Conservation (phyloP, 2,888 invertebrate genomes). For the Apamea monoglypha region DNA sequence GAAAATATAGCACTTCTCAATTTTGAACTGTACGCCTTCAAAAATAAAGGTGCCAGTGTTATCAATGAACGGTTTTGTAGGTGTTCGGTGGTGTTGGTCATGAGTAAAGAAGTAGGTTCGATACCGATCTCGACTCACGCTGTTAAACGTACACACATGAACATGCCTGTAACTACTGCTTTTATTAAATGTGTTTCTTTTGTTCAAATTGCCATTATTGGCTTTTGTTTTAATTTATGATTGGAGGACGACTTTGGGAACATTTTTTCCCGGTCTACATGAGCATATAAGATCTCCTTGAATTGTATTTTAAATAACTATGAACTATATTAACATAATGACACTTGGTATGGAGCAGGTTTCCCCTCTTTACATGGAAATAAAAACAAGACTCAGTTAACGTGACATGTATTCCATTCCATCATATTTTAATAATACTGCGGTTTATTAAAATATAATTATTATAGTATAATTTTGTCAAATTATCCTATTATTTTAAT, state of each 20-base stretch:
- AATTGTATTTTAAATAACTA: slow-evolving; percentile 49
- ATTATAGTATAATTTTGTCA: slow-evolving; percentile 30
- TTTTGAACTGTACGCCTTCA: slow-evolving; percentile 34
- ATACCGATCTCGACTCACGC: slow-evolving; percentile 80
- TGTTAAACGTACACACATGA: slow-evolving; percentile 78
- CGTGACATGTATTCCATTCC: slow-evolving; percentile 42
- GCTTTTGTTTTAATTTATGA: slow-evolving; percentile 63
- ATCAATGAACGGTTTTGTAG: slow-evolving; percentile 13
- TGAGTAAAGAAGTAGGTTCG: slow-evolving; percentile 76
- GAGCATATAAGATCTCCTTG: slow-evolving; percentile 18
- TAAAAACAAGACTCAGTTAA: slow-evolving; percentile 26
- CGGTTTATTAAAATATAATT: slow-evolving; percentile 50
- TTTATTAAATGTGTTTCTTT: slow-evolving; percentile 72
- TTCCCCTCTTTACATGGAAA: slow-evolving; percentile 39
- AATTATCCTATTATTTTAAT: slow-evolving; percentile 52
- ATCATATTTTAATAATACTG: slow-evolving; percentile 41
- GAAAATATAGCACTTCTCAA: slow-evolving; percentile 19
- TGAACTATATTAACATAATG: slow-evolving; percentile 44
- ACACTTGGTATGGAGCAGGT: slow-evolving; percentile 36
- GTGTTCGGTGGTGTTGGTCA: slow-evolving; percentile 62
- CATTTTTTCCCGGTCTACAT: slow-evolving; percentile 28
- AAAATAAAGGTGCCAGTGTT: slow-evolving; percentile 22
- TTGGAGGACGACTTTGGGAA: slow-evolving; percentile 29
- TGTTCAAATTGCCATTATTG: slow-evolving; percentile 64
- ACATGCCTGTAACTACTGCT: slow-evolving; percentile 80